Evolutionary conservation across 2,113 vertebrate genomes (phyloP), one percentile per base, ranked within the genome.

Genomic region (Loxodonta africana): DNA sequence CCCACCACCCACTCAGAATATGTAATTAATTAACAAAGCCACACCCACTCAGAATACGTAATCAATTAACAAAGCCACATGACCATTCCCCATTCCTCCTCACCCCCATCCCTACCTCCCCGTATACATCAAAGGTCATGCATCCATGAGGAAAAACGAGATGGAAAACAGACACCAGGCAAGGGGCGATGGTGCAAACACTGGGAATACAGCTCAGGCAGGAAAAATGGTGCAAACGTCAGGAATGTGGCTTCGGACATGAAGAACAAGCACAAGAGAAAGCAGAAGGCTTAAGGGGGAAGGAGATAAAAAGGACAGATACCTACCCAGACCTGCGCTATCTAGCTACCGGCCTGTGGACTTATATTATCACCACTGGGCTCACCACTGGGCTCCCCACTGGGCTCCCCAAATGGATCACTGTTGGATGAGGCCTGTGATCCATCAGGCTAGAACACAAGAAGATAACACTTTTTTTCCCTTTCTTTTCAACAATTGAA

Each of bases 291-390:
- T 96, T 41, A 82, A 83, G 97, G 93, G 95, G 94, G 95, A 97
- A 94, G 98, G 98, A 98, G 96, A 99, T 98, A 98, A 98, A 99
- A 99, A 99, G 98, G 98, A 98, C 98, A 98, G 99, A 99, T 99
- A 99, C 99, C 99, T 99, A 99, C 99, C 99, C 99, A 99, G 99
- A 99, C 99, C 99, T 99, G 99, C 91, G 99, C 99, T 99, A 99
- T 99, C 99, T 99, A 99, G 99, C 99, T 99, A 99, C 99, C 99
- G 99, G 99, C 99, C 99, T 99, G 99, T 98, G 99, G 99, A 99
- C 99, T 99, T 99, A 99, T 99, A 99, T 99, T 99, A 98, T 99
- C 99, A 98, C 99, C 99, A 98, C 98, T 99, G 97, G 99, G 99
- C 93, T 99, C 99, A 98, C 99, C 99, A 98, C 98, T 98, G 97